Base-by-base conservation (phyloP, 2,113 vertebrate species). In the Coregonus clupeaformis region DNA sequence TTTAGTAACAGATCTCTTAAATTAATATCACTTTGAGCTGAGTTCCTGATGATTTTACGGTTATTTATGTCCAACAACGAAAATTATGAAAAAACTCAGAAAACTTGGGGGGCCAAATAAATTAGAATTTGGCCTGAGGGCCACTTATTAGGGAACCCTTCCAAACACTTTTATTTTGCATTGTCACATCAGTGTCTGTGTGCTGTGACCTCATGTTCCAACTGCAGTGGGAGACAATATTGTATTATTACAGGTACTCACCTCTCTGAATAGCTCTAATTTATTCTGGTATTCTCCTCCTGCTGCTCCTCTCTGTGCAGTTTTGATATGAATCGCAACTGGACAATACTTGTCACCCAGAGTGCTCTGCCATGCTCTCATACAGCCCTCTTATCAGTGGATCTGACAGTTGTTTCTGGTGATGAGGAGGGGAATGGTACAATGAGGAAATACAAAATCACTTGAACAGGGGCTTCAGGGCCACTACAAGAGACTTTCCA, bases 381-480 rank as follows among this genome's bases (percentile, higher is more conserved):
- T 65, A 20, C 64, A 62, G 67, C 65, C 72, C 74, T 80, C 76
- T 80, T 85, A 84, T 87, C 82, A 67, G 49, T 4, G 63, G 36
- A 82, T 82, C 80, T 86, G 78, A 79, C 82, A 70, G 69, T 82
- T 80, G 86, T 77, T 82, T 84, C 82, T 84, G 70, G 32, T 70
- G 25, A 60, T 76, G 84, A 84, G 77, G 77, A 82, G 77, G 78
- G 77, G 76, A 84, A 86, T 76, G 74, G 77, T 75, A 77, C 74
- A 55, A 83, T 76, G 86, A 86, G 84, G 79, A 88, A 84, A 83
- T 80, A 83, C 75, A 78, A 81, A 81, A 86, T 86, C 84, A 84
- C 84, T 86, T 84, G 72, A 84, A 71, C 70, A 12, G 74, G 70
- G 74, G 79, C 77, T 77, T 80, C 76, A 85, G 79, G 79, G 76